Base-by-base conservation (phyloP, 2,888 invertebrate species). In the Zelleria hepariella region DNA sequence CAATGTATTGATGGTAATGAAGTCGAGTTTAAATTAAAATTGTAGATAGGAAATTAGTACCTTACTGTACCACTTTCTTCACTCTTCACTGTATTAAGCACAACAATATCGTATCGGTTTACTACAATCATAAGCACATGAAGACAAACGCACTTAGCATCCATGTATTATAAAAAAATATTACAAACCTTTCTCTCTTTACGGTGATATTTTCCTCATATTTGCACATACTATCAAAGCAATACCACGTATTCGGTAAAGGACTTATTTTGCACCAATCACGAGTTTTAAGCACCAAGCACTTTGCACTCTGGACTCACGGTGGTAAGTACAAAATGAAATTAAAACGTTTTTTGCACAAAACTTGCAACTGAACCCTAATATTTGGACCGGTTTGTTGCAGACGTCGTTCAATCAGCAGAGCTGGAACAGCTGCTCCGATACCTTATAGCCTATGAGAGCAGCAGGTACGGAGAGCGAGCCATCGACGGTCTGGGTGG, bases 381-480 rank as follows among this genome's bases (percentile, higher is more conserved):
- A 51, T 51, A 5, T 51, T 51, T 51, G 1, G 21, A 10, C 51
- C 5, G 8, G 1, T 24, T 57, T 57, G 73, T 87, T 86, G 59
- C 86, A 87, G 87, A 78, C 60, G 73, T 73, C 61, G 77, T 71
- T 65, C 77, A 79, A 67, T 74, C 68, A 51, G 77, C 78, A 66
- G 82, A 86, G 27, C 67, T 80, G 15, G 81, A 81, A 65, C 75
- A 84, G 57, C 75, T 82, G 59, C 63, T 85, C 47, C 73, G 79
- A 60, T 80, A 78, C 66, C 73, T 86, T 6, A 59, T 76, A 27
- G 75, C 73, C 64, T 78, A 80, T 53, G 78, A 80, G 62, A 74
- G 71, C 26, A 42, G 60, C 26, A 42, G 60, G 48, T 55, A 59
- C 49, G 53, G 56, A 42, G 57, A 58, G 58, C 15, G 66, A 59